These are phyloP conservation scores for Meloidogyne exigua DNA, from an alignment of 1,140 invertebrate genomes.

Conservation along the genomic window DNA sequence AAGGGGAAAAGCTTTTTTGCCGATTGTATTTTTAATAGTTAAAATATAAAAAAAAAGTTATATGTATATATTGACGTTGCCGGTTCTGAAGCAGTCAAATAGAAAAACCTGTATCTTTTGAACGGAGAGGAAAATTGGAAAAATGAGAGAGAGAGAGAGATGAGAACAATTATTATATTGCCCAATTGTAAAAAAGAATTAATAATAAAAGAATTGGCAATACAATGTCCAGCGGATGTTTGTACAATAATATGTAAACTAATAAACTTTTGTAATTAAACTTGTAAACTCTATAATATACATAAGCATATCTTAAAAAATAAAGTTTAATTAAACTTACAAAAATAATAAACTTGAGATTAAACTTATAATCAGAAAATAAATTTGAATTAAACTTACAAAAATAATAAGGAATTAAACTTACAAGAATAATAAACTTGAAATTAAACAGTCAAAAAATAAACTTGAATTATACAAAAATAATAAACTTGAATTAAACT, in stretches of 20 bases:
- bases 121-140: slow-evolving; percentile 3
- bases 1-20: neutral
- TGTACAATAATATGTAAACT: neutral
- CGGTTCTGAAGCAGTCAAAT: neutral
- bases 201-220: neutral
- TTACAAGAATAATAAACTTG: too few species aligned
- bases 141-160: neutral
- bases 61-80: neutral
- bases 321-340: too few species aligned
- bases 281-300: neutral
- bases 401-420: too few species aligned
- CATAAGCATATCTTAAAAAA: too few species aligned
- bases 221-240: neutral
- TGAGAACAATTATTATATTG: neutral
- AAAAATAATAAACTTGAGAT: too few species aligned
- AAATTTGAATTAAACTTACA: too few species aligned
- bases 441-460: too few species aligned
- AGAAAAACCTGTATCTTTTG: neutral
- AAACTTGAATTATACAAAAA: too few species aligned
- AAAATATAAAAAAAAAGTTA: neutral
- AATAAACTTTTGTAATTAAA: neutral
- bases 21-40: slow-evolving; percentile 5
- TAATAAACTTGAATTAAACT: too few species aligned
- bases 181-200: slow-evolving; percentile 4
- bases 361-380: too few species aligned